These are phyloP conservation scores for Sardina pilchardus DNA, from an alignment of 2,113 vertebrate species.

Conservation along the genomic window DNA sequence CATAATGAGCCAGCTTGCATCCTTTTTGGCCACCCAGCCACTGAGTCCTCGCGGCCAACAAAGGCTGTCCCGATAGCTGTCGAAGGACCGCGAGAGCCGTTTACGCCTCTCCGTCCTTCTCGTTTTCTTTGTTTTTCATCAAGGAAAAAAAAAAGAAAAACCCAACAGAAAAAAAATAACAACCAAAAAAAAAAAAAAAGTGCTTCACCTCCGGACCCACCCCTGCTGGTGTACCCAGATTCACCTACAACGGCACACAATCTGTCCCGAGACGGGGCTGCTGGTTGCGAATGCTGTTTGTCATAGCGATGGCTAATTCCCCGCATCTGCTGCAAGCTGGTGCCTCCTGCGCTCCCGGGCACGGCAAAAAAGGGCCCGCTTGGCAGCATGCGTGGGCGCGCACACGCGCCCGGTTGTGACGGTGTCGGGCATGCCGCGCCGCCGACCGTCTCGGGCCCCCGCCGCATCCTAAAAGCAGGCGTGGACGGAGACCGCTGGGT, in stretches of 20 bases:
- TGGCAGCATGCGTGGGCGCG: slow-evolving; percentile 63
- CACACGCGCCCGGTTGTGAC: slow-evolving; percentile 62
- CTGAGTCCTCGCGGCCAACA: slow-evolving; percentile 41
- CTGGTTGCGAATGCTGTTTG: slow-evolving; percentile 51
- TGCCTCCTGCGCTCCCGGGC: slow-evolving; percentile 57
- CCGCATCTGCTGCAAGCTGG: slow-evolving; percentile 72
- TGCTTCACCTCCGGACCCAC: slow-evolving; percentile 28
- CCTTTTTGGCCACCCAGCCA: slow-evolving; percentile 38
- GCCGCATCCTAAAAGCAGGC: slow-evolving; percentile 62
- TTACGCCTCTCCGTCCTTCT: background rate
- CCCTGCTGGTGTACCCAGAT: slow-evolving; percentile 38
- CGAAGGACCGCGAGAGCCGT: background rate
- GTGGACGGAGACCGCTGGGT: slow-evolving; percentile 52
- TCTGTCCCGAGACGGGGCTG: slow-evolving; percentile 61
- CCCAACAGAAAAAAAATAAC: background rate
- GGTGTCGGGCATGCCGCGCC: too few species aligned
- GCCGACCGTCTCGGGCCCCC: slow-evolving; percentile 43
- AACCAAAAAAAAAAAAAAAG: background rate
- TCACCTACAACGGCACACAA: slow-evolving; percentile 56
- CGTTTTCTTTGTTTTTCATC: slow-evolving; percentile 13
- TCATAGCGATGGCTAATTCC: slow-evolving; percentile 67
- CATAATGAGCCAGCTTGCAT: slow-evolving; percentile 43
- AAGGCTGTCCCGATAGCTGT: slow-evolving; percentile 27
- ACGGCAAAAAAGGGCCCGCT: slow-evolving; percentile 55
- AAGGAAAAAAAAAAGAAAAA: background rate